Base-by-base conservation (phyloP, 1,140 invertebrate species). In the Sarcophaga bullata region DNA sequence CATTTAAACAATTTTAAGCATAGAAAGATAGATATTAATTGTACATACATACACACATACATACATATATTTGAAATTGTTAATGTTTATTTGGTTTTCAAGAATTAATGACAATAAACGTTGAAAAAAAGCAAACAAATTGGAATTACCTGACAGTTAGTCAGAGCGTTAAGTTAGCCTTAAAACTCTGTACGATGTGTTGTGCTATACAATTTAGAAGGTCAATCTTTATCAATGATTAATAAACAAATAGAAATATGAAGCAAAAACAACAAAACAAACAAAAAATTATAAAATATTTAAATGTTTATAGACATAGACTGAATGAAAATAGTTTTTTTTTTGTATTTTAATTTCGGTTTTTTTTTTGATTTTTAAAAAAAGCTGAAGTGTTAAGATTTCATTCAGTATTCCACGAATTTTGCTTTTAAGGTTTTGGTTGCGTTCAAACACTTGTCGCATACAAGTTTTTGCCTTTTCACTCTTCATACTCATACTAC, bases 131-230 rank as follows among this genome's bases (percentile, higher is more conserved):
- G 15, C 11, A 76, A 76, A 47, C 11, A 10, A 49, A 17, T 52
- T 19, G 75, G 75, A 78, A 52, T 78, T 78, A 78, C 75, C 75
- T 78, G 50, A 50, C 75, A 78, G 47, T 78, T 48, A 78, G 11
- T 62, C 15, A 62, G 11, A 15, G 6, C 11, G 2, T 15, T n/a
- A 62, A 15, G n/a, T 62, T 49, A 49, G 47, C 49, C 49, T 76
- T 76, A n/a, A 37, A 37, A 37, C 25, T 37, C 25, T 37, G 4
- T 37, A 37, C 25, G 73, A 19, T 17, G 62, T 6, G 15, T 76
- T 76, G n/a, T 37, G 15, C 37, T 50, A 50, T 50, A 17, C 3
- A 9, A 19, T 19, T 8, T 17, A 78, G 75, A 78, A 78, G 75
- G 75, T 78, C 75, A 78, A 19, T 15, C 73, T 17, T 19, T 50